Evolutionary conservation across 1,140 invertebrate species (phyloP).

Genomic region (Calephelis virginiensis): DNA sequence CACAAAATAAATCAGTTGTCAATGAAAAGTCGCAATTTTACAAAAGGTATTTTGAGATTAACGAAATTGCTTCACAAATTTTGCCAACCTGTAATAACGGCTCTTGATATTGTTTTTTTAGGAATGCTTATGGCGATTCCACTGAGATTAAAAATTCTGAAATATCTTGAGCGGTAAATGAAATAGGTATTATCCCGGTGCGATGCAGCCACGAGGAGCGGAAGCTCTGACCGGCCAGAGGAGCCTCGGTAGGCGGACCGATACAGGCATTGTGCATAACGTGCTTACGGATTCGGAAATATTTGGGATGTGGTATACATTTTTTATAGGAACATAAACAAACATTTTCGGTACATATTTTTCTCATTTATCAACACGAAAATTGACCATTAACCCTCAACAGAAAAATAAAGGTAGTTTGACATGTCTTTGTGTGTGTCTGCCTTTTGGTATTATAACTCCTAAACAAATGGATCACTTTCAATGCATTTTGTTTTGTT

Average conservation of each 20-base stretch:
- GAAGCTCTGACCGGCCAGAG: slow-evolving; percentile 12
- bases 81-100: slow-evolving; percentile 12
- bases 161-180: slow-evolving; percentile 38
- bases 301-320: slow-evolving; percentile 5
- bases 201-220: not conserved
- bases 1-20: too few relatives aligned
- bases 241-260: slow-evolving; percentile 23
- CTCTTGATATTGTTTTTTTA: slow-evolving; percentile 25
- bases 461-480: too few relatives aligned
- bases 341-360: too few relatives aligned
- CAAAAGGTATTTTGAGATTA: not conserved
- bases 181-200: slow-evolving; percentile 33
- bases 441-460: too few relatives aligned
- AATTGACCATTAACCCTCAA: too few relatives aligned
- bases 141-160: slow-evolving; percentile 35
- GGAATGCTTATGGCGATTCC: slow-evolving; percentile 32
- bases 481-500: too few relatives aligned
- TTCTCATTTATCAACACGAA: too few relatives aligned
- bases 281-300: not conserved
- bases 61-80: slow-evolving; percentile 7
- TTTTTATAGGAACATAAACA: not conserved
- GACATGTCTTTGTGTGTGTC: too few relatives aligned
- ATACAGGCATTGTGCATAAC: slow-evolving; percentile 39
- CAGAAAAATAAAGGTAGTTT: too few relatives aligned
- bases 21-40: too few relatives aligned